These are phyloP conservation scores for Psittacula cyanocephala DNA, from an alignment of 2,113 vertebrate species.

Conservation along the genomic window DNA sequence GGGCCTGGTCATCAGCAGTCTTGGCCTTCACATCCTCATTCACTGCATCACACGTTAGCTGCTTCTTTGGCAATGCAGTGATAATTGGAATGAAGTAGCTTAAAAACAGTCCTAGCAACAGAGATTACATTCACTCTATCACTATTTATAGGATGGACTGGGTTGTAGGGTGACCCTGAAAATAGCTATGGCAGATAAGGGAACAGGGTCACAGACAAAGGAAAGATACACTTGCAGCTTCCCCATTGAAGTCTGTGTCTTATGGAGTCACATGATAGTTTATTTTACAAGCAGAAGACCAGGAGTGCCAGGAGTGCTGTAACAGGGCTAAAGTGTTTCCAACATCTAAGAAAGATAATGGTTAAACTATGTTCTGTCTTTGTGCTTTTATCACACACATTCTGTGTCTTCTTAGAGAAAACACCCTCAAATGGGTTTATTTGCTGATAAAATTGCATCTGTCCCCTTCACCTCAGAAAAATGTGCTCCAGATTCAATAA, in stretches of 20 bases:
- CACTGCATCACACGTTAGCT: not conserved
- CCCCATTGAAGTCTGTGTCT: not conserved
- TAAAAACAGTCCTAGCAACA: not conserved
- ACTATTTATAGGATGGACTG: not conserved
- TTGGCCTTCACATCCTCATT: not conserved
- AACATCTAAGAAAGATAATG: not conserved
- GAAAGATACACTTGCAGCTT: not conserved
- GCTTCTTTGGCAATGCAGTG: not conserved
- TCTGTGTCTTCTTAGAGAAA: not conserved
- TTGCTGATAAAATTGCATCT: not conserved
- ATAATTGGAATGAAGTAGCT: not conserved
- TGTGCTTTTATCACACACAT: not conserved
- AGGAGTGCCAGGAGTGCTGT: not conserved
- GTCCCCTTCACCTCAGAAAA: not conserved
- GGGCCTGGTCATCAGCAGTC: not conserved
- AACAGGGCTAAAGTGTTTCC: not conserved
- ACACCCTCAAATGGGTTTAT: not conserved
- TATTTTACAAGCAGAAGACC: not conserved
- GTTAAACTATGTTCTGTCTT: not conserved
- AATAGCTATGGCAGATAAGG: not conserved
- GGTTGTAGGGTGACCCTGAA: not conserved
- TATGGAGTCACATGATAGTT: not conserved
- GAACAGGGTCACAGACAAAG: not conserved
- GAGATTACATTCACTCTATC: not conserved
- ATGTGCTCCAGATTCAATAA: not conserved